Evolutionary conservation across 2,797 vertebrate genomes (phyloP), one percentile per base, ranked within the genome.

Genomic region (Sphenodon punctatus): DNA sequence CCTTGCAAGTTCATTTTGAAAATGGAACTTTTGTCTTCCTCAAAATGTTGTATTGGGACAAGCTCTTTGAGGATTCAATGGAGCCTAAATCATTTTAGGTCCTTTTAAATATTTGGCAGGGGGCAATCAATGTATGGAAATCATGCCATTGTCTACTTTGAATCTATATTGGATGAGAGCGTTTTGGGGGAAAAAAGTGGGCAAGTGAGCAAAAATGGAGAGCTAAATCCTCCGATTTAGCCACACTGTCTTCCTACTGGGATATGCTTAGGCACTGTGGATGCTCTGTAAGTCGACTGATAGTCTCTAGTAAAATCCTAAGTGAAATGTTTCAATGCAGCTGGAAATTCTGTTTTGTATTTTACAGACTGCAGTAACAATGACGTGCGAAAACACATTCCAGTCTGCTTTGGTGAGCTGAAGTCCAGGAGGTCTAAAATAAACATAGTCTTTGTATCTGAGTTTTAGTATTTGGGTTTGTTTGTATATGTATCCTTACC

Each of bases 381-480:
- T 53, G 97, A 98, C 87, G 90, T 98, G 79, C 92, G 88, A 87
- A 95, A 81, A 83, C 90, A 95, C 11, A 75, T 98, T 80, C 95
- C 96, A 34, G 95, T 93, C 75, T 98, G 98, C 95, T 97, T 93
- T 2, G 97, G 98, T 98, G 92, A 97, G 97, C 90, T 75, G 38
- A 78, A 58, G 30, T 75, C 70, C 32, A 65, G 5, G 20, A 36
- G 30, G 38, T 27, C 19, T 68, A 39, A 68, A 34, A 48, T 27
- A 11, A 23, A 65, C 16, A 23, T 7, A 64, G 36, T 19, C 11
- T 25, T 70, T 65, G 19, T 63, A 55, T 65, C 46, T 82, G 38
- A 70, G 36, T 41, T 64, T 42, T 45, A 61, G 22, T 36, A 43
- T 43, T 53, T n/a, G n/a, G n/a, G n/a, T n/a, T n/a, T n/a, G n/a